Evolutionary conservation across 2,888 invertebrate genomes (phyloP).

Genomic region (Limnephilus lunatus): DNA sequence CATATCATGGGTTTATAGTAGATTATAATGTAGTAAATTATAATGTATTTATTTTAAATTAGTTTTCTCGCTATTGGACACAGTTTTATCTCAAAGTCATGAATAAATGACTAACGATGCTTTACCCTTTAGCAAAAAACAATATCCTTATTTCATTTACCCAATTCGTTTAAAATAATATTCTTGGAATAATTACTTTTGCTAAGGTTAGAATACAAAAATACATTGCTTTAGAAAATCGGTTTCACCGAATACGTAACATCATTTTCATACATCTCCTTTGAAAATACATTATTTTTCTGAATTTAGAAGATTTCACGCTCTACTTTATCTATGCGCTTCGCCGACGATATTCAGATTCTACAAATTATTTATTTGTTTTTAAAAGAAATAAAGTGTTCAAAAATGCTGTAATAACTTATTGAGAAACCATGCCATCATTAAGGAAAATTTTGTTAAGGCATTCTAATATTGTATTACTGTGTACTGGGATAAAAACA

Average conservation of each 20-base stretch:
- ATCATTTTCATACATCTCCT: conserved; percentile 4
- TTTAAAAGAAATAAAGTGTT: background rate
- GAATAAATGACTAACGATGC: background rate
- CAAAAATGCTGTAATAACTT: background rate
- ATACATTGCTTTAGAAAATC: background rate
- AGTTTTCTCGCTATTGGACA: background rate
- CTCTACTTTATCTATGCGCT: background rate
- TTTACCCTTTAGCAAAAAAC: background rate
- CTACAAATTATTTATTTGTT: background rate
- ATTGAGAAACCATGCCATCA: background rate
- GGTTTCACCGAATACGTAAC: background rate
- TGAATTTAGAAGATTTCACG: background rate
- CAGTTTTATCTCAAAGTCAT: background rate
- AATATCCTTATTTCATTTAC: background rate
- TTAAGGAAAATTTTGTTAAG: background rate
- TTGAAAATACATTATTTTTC: conserved; percentile 3
- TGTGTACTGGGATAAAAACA: background rate
- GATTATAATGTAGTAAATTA: too few species aligned
- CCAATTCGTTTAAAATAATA: background rate
- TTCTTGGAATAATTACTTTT: background rate
- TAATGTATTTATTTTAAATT: background rate
- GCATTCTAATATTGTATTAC: background rate
- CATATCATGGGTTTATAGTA: background rate
- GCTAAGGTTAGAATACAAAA: background rate
- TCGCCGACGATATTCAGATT: background rate